Evolutionary conservation across 2,888 invertebrate genomes (phyloP), one percentile per base, ranked within the genome.

Genomic region (Liodrosophila aerea): DNA sequence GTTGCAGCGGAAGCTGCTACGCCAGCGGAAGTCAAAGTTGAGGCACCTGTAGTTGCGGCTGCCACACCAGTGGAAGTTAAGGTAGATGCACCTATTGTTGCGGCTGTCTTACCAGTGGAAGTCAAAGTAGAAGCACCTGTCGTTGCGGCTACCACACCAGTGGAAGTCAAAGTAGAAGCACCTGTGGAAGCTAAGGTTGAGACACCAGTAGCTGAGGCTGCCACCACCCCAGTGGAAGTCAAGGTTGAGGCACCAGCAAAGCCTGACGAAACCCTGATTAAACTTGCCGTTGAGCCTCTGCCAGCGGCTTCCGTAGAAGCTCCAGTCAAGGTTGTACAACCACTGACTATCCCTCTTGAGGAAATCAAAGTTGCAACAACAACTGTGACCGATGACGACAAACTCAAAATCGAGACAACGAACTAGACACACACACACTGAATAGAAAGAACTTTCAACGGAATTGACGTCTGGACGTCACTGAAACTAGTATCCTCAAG

Each of bases 401-500:
- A 61, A 37, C 30, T 44, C 5, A 68, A 59, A 16, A 45, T 39
- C 37, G 37, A 70, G 53, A 52, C 66, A 47, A 63, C 65, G 58
- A 77, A 69, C 80, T 76, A 76, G 70, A 75, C 73, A 61, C 41
- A 27, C 16, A 13, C 51, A 61, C 59, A 44, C 15, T 9, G 33
- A 16, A 30, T 27, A 43, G 11, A 39, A 49, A 13, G 5, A 18
- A 22, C 22, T 22, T 22, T 22, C 18, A 34, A 43, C 27, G 9
- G 13, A n/a, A 62, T 58, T 51, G 54, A 63, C 52, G 64, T 45
- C 51, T 60, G 52, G 51, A 59, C 65, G 59, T 62, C 61, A 53
- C 13, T 22, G 54, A 64, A 68, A 58, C 37, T 59, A 47, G 8
- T 45, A 27, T 31, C 39, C 66, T 43, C 11, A 39, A 40, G 37